Evolutionary conservation across 2,113 vertebrate species (phyloP).

Genomic region (Plestiodon gilberti): DNA sequence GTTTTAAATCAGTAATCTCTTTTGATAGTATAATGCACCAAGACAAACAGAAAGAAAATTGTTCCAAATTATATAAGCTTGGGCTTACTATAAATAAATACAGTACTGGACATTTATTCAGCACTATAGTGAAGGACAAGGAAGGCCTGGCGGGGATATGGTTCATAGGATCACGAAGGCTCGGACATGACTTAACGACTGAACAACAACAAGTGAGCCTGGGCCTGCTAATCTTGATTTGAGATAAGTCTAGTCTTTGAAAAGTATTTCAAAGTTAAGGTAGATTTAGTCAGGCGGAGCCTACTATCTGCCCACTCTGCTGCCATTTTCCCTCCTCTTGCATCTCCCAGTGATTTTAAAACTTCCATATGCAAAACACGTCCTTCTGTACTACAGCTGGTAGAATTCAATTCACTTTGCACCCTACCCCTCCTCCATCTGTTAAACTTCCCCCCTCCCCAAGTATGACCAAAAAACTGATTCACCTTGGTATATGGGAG

Average conservation of each 20-base stretch:
- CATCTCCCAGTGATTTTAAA: not conserved
- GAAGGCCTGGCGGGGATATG: too few species aligned
- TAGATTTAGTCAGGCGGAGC: not conserved
- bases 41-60: not conserved
- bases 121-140: too few species aligned
- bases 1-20: not conserved
- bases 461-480: too few species aligned
- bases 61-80: not conserved
- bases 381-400: not conserved
- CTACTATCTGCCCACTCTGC: not conserved
- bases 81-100: not conserved
- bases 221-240: not conserved
- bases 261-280: not conserved
- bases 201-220: too few species aligned
- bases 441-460: too few species aligned
- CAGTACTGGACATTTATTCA: not conserved
- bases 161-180: too few species aligned
- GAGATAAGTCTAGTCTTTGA: not conserved
- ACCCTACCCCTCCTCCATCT: too few species aligned
- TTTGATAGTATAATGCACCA: not conserved
- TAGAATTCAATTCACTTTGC: too few species aligned
- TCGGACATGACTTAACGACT: too few species aligned
- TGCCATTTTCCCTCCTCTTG: not conserved
- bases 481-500: too few species aligned
- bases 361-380: too few species aligned